Percentiles rank a stretch among this genome's conserved stretches.
Evolutionary conservation across 2,797 vertebrate species (phyloP).

Genomic region (Sebastes taczanowskii): DNA sequence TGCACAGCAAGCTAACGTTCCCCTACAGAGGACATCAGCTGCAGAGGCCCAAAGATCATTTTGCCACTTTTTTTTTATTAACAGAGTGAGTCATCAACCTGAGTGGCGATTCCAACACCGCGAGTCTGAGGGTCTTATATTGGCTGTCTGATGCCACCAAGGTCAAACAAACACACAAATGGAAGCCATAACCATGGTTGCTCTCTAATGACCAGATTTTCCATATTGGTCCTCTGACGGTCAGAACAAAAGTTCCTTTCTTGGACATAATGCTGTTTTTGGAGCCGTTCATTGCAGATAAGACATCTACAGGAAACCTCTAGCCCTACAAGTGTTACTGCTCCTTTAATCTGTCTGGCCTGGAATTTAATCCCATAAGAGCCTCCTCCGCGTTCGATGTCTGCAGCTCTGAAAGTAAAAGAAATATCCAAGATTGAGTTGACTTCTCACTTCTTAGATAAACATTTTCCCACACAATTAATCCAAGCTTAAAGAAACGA

Average conservation of each 20-base stretch:
- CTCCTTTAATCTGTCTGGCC: background rate
- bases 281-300: background rate
- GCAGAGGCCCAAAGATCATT: slow-evolving; percentile 31
- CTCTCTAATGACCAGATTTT: background rate
- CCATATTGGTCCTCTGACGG: no score
- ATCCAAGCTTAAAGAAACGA: background rate
- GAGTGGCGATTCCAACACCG: slow-evolving; percentile 43
- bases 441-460: background rate
- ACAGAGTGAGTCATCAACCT: slow-evolving; percentile 43
- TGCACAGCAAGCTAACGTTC: slow-evolving; percentile 1
- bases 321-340: background rate
- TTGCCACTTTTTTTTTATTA: slow-evolving; percentile 40
- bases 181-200: background rate
- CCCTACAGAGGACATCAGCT: slow-evolving; percentile 14
- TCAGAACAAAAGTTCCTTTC: background rate
- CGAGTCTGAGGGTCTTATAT: slow-evolving; percentile 15
- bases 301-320: background rate
- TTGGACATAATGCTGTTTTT: background rate
- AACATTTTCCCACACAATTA: background rate
- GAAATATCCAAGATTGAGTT: background rate
- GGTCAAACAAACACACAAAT: slow-evolving; percentile 27
- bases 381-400: background rate
- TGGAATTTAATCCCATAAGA: background rate
- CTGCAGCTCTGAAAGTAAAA: background rate
- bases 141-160: slow-evolving; percentile 23